phyloP scores from a whole-genome alignment of 1,140 invertebrate genomes.

The Nasonia longicornis region DNA sequence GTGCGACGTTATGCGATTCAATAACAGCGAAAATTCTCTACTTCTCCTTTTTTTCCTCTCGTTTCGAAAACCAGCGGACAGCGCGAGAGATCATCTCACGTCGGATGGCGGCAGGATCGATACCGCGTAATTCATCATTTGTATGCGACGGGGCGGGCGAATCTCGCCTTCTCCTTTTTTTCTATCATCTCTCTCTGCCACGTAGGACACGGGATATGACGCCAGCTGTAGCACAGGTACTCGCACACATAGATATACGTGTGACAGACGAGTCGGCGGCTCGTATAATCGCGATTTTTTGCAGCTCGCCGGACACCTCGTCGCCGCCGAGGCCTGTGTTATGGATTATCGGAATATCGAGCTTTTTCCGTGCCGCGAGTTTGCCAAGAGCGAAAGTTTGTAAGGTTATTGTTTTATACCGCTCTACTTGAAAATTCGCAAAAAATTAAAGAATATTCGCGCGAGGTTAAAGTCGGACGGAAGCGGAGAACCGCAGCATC shows the following conservation, averaged over 20 bases:
- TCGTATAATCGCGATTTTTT: slow-evolving; percentile 43
- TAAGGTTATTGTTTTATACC: not conserved
- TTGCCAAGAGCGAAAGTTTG: not conserved
- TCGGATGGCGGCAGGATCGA: slow-evolving; percentile 59
- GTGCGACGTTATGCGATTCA: not conserved
- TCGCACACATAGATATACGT: not conserved
- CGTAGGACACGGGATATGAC: not conserved
- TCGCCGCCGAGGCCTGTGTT: not conserved
- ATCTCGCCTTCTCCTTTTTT: not conserved
- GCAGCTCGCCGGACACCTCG: slow-evolving; percentile 7
- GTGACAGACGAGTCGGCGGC: not conserved
- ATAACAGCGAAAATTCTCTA: not conserved
- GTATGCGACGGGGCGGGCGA: slow-evolving; percentile 64
- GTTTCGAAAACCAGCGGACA: not conserved
- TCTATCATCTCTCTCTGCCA: slow-evolving; percentile 32
- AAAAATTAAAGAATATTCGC: not conserved
- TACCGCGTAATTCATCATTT: slow-evolving; percentile 69
- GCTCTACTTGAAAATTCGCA: not conserved
- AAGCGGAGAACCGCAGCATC: not conserved
- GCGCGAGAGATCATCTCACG: slow-evolving; percentile 33
- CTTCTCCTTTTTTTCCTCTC: not conserved
- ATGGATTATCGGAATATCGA: slow-evolving; percentile 1
- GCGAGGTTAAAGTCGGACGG: not conserved
- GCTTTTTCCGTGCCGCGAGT: not conserved
- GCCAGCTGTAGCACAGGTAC: not conserved